These are phyloP conservation scores for Clavelina lepadiformis DNA, from an alignment of 23 tunicate species.

Conservation along the genomic window DNA sequence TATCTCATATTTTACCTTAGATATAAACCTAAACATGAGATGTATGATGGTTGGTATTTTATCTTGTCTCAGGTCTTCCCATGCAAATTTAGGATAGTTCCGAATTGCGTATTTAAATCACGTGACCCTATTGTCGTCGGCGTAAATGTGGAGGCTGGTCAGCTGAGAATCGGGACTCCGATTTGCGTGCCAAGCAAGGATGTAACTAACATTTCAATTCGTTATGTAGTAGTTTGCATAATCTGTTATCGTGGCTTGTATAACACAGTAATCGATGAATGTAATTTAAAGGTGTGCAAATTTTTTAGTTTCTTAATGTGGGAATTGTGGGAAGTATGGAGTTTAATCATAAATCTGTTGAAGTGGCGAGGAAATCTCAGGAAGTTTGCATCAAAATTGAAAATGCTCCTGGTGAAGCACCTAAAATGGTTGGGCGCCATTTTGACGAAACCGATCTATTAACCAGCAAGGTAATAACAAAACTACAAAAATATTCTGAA, in stretches of 20 bases:
- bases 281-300: too few species aligned
- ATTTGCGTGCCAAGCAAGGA: slow-evolving; percentile 45
- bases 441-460: slow-evolving; percentile 64
- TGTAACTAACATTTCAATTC: slow-evolving; percentile 4
- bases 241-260: neutral
- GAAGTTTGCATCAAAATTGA: slow-evolving; percentile 98
- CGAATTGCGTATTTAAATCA: slow-evolving; percentile 85
- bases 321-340: slow-evolving; percentile 83
- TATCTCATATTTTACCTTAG: neutral
- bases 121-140: slow-evolving; percentile 94
- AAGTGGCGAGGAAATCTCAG: slow-evolving; percentile 64
- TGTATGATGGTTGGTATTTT: neutral
- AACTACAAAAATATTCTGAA: neutral
- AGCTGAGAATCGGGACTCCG: slow-evolving; percentile 71
- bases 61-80: slow-evolving; percentile 51
- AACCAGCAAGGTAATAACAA: slow-evolving; percentile 49
- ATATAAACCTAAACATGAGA: neutral
- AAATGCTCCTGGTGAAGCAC: slow-evolving; percentile 87
- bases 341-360: slow-evolving; percentile 75
- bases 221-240: too few species aligned
- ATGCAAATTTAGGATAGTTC: slow-evolving; percentile 68
- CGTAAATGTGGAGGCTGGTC: slow-evolving; percentile 84
- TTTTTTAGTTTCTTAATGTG: slow-evolving; percentile 39
- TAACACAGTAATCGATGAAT: neutral
- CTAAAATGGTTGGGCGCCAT: slow-evolving; percentile 98